Base-by-base conservation (phyloP, 2,888 invertebrate species). In the Smittia sp. region DNA sequence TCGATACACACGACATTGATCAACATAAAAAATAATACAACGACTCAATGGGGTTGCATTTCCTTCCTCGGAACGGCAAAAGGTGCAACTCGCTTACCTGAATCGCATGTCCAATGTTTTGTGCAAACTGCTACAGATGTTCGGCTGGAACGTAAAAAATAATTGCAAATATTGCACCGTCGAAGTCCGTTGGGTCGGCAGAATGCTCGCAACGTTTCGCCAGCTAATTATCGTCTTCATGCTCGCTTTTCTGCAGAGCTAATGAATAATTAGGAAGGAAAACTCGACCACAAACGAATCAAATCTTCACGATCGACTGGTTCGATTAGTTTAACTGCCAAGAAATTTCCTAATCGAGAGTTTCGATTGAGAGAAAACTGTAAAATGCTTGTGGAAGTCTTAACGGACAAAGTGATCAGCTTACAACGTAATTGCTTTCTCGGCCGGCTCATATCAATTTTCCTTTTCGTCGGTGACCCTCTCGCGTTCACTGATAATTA, bases 401-500 rank as follows among this genome's bases (percentile, higher is more conserved):
- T n/a, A n/a, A n/a, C n/a, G n/a, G n/a, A 62, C 22, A 4, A 62
- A 62, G 7, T 62, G 18, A 39, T 18, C 62, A 62, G 18, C 22
- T 62, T 15, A 62, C 54, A 54, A 15, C 18, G 11, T 58, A 58
- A 58, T 58, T 58, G 11, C 4, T 46, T 46, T 46, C n/a, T 46
- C 4, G n/a, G 15, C 6, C 7, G 22, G 4, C 58, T 4, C 18
- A 58, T 27, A 27, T 63, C 63, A 63, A 27, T 63, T 63, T 63
- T 27, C 3, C 22, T 22, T 7, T 15, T 58, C 25, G 63, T 63
- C 63, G 27, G 2, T 20, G 15, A 63, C 20, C 24, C 13, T 63
- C 46, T 58, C n/a, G 32, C 2, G 13, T n/a, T 58, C 58, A 7
- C 2, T 15, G 32, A 72, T 62, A 72, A 72, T 72, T 72, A 62